phyloP scores from a whole-genome alignment of 2,113 vertebrate species.

The Erythrolamprus reginae region DNA sequence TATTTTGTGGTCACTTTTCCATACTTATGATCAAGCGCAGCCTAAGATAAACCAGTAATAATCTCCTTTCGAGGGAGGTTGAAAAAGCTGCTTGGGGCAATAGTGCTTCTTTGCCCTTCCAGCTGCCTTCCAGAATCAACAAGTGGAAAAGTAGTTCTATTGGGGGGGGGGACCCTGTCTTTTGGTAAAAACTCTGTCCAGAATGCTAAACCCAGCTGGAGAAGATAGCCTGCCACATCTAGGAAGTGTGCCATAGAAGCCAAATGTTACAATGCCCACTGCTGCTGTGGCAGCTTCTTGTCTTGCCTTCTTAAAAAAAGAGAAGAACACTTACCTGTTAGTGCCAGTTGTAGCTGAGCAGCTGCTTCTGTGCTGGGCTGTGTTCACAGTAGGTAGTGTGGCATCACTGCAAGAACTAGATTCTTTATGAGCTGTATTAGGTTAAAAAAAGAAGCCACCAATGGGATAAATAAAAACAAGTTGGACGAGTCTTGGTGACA shows the following conservation, averaged over 20 bases:
- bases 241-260: not conserved
- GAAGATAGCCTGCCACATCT: not conserved
- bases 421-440: conserved; percentile 61
- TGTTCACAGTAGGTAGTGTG: conserved; percentile 29
- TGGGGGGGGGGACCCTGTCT: too few relatives aligned
- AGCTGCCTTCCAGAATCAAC: not conserved
- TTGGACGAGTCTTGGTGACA: conserved; percentile 63
- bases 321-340: conserved; percentile 37
- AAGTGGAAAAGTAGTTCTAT: not conserved
- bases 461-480: conserved; percentile 64
- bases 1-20: not conserved
- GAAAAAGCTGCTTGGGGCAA: not conserved
- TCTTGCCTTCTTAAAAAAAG: not conserved
- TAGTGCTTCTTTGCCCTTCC: not conserved
- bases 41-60: not conserved
- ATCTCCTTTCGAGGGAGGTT: not conserved
- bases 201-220: not conserved
- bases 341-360: conserved; percentile 20
- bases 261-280: not conserved
- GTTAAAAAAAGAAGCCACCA: conserved; percentile 56
- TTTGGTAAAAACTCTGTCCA: not conserved
- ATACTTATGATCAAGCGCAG: not conserved
- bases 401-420: conserved; percentile 53
- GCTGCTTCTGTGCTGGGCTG: not conserved
- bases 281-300: not conserved